Percentiles rank a stretch among this genome's conserved stretches.
Conservation (phyloP, 2,797 vertebrate genomes). For the Sebastes kiyomatsui region DNA sequence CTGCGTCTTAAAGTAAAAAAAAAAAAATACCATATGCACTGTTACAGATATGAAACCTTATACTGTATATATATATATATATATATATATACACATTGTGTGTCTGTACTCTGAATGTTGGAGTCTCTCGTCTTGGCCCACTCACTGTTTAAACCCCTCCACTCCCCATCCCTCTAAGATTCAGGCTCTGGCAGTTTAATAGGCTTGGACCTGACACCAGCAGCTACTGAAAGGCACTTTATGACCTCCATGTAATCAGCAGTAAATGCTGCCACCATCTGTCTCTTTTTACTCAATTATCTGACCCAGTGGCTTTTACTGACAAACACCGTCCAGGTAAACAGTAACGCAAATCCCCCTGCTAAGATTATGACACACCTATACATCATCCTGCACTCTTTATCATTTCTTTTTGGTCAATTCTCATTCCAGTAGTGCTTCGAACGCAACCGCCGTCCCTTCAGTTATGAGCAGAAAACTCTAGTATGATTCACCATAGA, state of each 20-base stretch:
- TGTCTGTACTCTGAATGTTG: neutral
- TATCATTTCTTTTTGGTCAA: slow-evolving; percentile 31
- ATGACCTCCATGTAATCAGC: slow-evolving; percentile 84
- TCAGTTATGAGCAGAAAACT: slow-evolving; percentile 20
- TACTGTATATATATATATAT: neutral
- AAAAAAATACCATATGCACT: neutral
- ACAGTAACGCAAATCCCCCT: slow-evolving; percentile 60
- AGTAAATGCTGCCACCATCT: slow-evolving; percentile 84
- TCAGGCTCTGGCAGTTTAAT: slow-evolving; percentile 76
- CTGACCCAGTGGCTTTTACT: slow-evolving; percentile 83
- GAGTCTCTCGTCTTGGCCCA: neutral
- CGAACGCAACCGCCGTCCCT: neutral
- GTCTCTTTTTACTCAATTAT: slow-evolving; percentile 85
- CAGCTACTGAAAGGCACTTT: slow-evolving; percentile 77
- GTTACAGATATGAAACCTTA: slow-evolving; percentile 1
- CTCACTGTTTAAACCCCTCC: slow-evolving; percentile 30
- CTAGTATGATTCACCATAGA: slow-evolving; percentile 5
- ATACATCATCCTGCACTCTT: slow-evolving; percentile 47
- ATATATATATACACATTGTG: neutral
- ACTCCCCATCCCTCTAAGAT: slow-evolving; percentile 50
- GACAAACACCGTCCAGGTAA: slow-evolving; percentile 77
- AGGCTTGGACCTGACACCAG: slow-evolving; percentile 62
- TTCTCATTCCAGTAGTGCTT: slow-evolving; percentile 19
- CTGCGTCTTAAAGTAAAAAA: neutral
- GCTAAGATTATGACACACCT: slow-evolving; percentile 48